Evolutionary conservation across 2,113 vertebrate genomes (phyloP).

Genomic region (Microtus montanus): DNA sequence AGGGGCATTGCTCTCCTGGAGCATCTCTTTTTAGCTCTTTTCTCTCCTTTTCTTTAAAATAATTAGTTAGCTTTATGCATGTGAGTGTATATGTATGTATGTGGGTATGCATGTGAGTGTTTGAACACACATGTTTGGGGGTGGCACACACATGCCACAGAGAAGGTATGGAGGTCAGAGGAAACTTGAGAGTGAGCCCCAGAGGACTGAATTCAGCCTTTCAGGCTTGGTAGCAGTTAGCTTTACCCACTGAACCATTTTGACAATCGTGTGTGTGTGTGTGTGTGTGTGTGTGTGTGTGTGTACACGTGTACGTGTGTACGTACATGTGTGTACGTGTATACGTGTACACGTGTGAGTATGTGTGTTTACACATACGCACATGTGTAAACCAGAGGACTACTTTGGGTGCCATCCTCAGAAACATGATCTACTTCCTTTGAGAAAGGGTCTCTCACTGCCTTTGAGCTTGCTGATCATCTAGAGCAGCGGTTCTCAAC

Average conservation of each 20-base stretch:
- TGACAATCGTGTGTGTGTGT: background rate
- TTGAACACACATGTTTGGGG: background rate
- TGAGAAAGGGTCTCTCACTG: background rate
- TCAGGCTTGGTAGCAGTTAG: background rate
- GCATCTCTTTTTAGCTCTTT: background rate
- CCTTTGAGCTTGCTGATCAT: background rate
- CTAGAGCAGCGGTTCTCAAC: background rate
- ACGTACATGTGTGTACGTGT: fast-evolving
- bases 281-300: background rate
- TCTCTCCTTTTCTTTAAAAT: background rate
- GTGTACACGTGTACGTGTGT: background rate
- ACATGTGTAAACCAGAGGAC: background rate
- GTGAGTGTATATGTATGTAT: background rate
- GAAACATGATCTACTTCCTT: background rate
- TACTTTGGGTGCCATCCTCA: background rate
- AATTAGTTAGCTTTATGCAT: background rate
- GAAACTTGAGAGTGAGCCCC: background rate
- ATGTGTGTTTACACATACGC: too few relatives aligned
- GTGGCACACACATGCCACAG: background rate
- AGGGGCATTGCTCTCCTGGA: fast-evolving
- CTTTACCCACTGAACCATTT: background rate
- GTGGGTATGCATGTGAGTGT: too few relatives aligned
- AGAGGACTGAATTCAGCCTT: background rate
- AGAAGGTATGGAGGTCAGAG: background rate
- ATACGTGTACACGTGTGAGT: too few relatives aligned